A percentile compares a stretch with the other conserved stretches of the same genome.
These are phyloP conservation scores for Danaus chrysippus DNA, from an alignment of 2,888 invertebrate genomes.

Conservation along the genomic window DNA sequence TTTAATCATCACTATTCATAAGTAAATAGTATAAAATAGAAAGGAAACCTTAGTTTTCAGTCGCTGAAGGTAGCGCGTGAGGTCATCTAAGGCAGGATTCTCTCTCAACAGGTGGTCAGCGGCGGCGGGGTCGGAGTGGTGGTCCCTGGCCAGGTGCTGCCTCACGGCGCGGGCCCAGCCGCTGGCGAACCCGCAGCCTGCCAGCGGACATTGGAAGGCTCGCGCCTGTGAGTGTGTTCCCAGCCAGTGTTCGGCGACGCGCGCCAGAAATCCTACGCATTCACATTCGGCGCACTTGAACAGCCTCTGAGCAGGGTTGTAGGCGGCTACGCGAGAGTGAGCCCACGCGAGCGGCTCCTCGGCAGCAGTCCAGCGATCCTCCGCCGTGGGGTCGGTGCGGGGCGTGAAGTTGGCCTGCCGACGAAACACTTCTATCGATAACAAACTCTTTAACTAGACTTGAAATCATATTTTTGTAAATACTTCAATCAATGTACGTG, in stretches of 20 bases:
- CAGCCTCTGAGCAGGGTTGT: conserved; percentile 86
- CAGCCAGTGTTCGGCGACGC: conserved; percentile 88
- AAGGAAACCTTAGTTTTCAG: conserved; percentile 79
- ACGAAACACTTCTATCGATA: not conserved
- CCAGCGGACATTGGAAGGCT: conserved; percentile 82
- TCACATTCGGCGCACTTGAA: conserved; percentile 88
- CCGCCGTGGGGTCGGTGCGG: conserved; percentile 69
- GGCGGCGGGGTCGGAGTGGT: conserved; percentile 82
- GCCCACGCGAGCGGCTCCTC: conserved; percentile 87
- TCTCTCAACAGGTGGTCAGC: conserved; percentile 82
- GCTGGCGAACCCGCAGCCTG: conserved; percentile 86
- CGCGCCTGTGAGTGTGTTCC: conserved; percentile 83
- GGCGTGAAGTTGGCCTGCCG: conserved; percentile 76
- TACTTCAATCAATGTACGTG: not conserved
- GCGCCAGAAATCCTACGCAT: conserved; percentile 85
- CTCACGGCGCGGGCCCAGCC: conserved; percentile 88
- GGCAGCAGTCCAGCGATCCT: conserved; percentile 83
- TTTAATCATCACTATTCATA: conserved; percentile 30
- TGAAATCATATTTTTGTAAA: not conserved
- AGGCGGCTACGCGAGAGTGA: conserved; percentile 88
- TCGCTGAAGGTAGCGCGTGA: conserved; percentile 84
- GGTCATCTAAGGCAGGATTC: conserved; percentile 86
- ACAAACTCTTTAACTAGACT: not conserved
- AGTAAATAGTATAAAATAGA: not conserved
- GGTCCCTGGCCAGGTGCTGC: conserved; percentile 85